phyloP scores from a whole-genome alignment of 2,888 invertebrate genomes.

The Tetheella fluctuosa region DNA sequence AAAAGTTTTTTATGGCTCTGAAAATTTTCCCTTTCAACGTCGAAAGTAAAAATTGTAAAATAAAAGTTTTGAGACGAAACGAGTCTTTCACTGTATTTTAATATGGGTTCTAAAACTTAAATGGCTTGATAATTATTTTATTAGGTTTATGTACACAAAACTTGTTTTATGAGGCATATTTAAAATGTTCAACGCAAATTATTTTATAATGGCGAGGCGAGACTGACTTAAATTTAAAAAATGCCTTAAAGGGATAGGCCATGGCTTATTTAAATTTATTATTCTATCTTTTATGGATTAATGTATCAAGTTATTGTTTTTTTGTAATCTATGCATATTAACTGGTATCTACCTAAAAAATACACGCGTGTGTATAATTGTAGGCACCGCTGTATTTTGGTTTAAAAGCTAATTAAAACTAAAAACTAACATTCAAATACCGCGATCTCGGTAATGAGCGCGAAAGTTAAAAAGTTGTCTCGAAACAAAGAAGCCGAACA shows the following conservation, averaged over 20 bases:
- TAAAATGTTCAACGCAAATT: background rate
- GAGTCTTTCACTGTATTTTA: conserved; percentile 17
- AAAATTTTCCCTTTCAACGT: conserved; percentile 3
- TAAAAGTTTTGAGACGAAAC: conserved; percentile 17
- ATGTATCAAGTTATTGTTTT: too few species aligned
- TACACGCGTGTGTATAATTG: background rate
- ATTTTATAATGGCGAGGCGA: background rate
- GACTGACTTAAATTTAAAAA: background rate
- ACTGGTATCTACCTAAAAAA: too few species aligned
- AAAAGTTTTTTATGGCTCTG: conserved; percentile 5
- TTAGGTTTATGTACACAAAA: conserved; percentile 18
- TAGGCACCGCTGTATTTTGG: background rate
- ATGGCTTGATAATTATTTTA: conserved; percentile 23
- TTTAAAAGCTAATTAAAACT: conserved; percentile 11
- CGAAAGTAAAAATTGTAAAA: conserved; percentile 3
- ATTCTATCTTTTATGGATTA: too few species aligned
- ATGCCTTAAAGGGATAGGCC: too few species aligned
- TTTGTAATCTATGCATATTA: too few species aligned
- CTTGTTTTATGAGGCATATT: conserved; percentile 17
- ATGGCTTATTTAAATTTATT: too few species aligned
- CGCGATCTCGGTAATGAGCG: conserved; percentile 33
- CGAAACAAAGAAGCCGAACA: conserved; percentile 66
- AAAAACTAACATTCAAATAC: background rate
- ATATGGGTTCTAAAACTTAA: conserved; percentile 15
- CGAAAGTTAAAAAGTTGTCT: conserved; percentile 35